Evolutionary conservation across 2,113 vertebrate genomes (phyloP).

Genomic region (Cryptomyrus ogoouensis): DNA sequence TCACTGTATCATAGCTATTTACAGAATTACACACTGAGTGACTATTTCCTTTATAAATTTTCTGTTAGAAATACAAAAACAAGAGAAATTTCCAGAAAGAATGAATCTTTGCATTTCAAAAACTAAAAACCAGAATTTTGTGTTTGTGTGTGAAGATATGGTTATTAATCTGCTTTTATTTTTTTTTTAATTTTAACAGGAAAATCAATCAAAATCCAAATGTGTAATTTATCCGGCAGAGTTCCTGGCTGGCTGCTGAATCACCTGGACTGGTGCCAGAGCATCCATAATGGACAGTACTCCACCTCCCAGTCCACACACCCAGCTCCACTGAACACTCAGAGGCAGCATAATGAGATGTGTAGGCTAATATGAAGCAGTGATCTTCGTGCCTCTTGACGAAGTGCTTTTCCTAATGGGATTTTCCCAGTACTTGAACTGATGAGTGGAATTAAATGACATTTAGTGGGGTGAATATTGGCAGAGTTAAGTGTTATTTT

Average conservation of each 20-base stretch:
- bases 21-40: neutral
- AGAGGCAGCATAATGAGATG: slow-evolving; percentile 46
- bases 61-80: neutral
- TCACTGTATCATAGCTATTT: neutral
- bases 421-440: slow-evolving; percentile 45
- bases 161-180: neutral
- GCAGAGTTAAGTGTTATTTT: slow-evolving; percentile 47
- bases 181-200: neutral
- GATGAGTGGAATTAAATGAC: slow-evolving; percentile 51
- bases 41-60: neutral
- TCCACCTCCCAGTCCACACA: neutral
- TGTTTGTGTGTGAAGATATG: neutral
- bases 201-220: neutral
- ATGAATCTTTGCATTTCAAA: neutral
- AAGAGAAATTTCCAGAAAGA: neutral
- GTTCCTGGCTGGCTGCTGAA: neutral
- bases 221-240: neutral
- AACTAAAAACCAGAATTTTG: neutral
- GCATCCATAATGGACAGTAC: slow-evolving; percentile 41
- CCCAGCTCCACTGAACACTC: neutral
- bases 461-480: slow-evolving; percentile 45
- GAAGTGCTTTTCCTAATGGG: slow-evolving; percentile 37
- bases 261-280: slow-evolving; percentile 1
- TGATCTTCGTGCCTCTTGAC: slow-evolving; percentile 38
- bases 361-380: slow-evolving; percentile 49